Percentiles rank a stretch among this genome's conserved stretches.
Evolutionary conservation across 2,797 vertebrate species (phyloP).

Genomic region (Hippopotamyrus pictus): DNA sequence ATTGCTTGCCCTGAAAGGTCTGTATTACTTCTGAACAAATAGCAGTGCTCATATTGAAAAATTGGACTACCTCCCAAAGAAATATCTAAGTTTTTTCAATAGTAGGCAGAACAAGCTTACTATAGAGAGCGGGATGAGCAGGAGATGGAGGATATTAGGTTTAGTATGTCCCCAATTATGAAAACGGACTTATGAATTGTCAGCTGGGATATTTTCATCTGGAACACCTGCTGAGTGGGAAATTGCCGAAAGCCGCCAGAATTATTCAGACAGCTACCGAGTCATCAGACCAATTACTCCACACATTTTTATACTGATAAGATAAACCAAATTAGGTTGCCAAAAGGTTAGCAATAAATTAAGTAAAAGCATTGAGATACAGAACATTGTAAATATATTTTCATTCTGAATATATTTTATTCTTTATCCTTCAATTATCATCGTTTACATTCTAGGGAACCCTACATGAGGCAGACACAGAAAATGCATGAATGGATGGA

Average conservation of each 20-base stretch:
- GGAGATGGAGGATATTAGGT: not conserved
- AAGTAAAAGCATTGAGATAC: not conserved
- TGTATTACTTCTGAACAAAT: not conserved
- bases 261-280: not conserved
- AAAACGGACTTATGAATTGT: not conserved
- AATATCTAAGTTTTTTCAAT: not conserved
- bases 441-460: not conserved
- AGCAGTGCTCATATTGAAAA: not conserved
- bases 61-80: not conserved
- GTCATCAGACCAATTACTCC: not conserved
- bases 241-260: not conserved
- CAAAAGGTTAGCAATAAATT: not conserved
- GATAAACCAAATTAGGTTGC: not conserved
- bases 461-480: not conserved
- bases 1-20: not conserved
- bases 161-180: slow-evolving; percentile 5
- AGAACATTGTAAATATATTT: not conserved
- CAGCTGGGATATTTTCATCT: slow-evolving; percentile 3
- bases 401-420: not conserved
- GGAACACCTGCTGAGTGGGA: not conserved
- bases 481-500: not conserved
- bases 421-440: not conserved
- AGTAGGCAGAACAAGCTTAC: not conserved
- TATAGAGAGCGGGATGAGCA: not conserved
- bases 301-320: not conserved